Evolutionary conservation across 2,888 invertebrate species (phyloP).

Genomic region (Operophtera brumata): DNA sequence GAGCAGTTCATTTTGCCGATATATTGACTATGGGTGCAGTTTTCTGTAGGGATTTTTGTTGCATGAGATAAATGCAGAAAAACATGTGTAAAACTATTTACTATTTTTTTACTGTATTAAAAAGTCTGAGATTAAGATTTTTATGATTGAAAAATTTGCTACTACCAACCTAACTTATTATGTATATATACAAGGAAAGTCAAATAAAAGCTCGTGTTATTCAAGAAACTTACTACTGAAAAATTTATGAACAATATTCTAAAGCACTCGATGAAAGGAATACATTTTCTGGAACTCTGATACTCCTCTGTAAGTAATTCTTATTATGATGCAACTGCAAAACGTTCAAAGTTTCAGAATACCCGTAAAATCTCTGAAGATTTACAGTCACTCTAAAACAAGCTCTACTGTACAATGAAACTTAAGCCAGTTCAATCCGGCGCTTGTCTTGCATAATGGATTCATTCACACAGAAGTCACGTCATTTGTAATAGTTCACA

Average conservation of each 20-base stretch:
- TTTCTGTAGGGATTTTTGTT: too few species aligned
- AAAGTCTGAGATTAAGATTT: too few species aligned
- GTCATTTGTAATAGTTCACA: conserved; percentile 16
- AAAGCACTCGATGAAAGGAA: neutral
- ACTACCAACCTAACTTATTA: too few species aligned
- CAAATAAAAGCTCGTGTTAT: too few species aligned
- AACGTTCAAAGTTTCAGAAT: conserved; percentile 26
- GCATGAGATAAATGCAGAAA: too few species aligned
- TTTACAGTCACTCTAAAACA: conserved; percentile 53
- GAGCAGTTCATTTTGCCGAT: conserved; percentile 8
- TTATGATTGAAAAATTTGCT: too few species aligned
- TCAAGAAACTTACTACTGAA: too few species aligned
- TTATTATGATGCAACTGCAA: conserved; percentile 47
- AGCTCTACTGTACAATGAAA: conserved; percentile 55
- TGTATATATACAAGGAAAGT: too few species aligned
- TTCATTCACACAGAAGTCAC: conserved; percentile 39
- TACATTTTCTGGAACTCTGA: neutral
- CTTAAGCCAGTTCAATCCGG: conserved; percentile 53
- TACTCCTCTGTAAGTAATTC: conserved; percentile 19
- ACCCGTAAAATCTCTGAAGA: conserved; percentile 52
- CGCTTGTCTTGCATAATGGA: conserved; percentile 46
- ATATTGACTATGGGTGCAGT: neutral
- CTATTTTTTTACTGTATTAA: too few species aligned
- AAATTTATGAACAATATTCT: too few species aligned
- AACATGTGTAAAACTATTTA: too few species aligned